Conservation (phyloP, 2,113 vertebrate genomes). For the Platanista minor region DNA sequence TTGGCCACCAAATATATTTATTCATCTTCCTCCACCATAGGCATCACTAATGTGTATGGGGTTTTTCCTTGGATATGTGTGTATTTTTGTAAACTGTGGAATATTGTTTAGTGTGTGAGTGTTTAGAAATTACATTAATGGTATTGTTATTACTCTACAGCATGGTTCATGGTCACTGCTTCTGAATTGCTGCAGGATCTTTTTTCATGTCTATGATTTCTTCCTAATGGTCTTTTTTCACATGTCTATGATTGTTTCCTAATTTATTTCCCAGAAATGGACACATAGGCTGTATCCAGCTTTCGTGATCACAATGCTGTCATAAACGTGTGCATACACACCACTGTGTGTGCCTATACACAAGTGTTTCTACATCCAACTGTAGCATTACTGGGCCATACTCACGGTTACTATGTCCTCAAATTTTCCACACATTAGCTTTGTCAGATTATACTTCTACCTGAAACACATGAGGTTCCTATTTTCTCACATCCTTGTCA, state of each 20-base stretch:
- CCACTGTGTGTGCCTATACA: rapidly evolving
- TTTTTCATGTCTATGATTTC: background rate
- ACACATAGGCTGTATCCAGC: background rate
- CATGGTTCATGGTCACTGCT: background rate
- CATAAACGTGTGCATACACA: background rate
- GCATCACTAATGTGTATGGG: background rate
- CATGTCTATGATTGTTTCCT: background rate
- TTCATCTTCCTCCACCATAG: background rate
- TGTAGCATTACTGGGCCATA: rapidly evolving
- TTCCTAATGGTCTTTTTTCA: background rate
- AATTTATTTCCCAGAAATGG: background rate
- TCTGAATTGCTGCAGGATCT: background rate
- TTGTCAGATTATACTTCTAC: background rate
- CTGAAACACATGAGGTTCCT: background rate
- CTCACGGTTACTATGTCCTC: background rate
- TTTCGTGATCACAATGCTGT: background rate
- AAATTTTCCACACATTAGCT: background rate
- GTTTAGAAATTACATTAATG: background rate
- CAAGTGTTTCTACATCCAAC: background rate
- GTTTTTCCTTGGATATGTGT: background rate
- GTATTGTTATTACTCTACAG: background rate
- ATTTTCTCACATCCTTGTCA: background rate
- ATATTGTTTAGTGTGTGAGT: background rate
- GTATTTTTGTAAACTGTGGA: background rate
- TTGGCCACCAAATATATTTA: background rate